phyloP scores from a whole-genome alignment of 1,140 invertebrate genomes.

The Brachionus rubens region DNA sequence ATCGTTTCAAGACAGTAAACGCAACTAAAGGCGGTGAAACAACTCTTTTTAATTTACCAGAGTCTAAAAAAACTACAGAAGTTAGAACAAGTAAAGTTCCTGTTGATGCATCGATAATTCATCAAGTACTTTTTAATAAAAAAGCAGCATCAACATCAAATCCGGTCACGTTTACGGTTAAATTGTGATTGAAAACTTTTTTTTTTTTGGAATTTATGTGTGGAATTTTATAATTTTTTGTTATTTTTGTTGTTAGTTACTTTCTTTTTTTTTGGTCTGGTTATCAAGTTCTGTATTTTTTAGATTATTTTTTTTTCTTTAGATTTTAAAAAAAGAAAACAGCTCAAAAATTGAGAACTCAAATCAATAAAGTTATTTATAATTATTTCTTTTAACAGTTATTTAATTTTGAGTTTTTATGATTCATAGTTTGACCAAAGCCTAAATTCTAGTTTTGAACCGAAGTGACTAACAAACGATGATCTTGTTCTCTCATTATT shows the following conservation, averaged over 20 bases:
- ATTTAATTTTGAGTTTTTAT: no score
- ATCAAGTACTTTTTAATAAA: conserved; percentile 54
- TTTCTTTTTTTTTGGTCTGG: no score
- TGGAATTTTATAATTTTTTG: background rate
- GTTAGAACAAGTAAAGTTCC: conserved; percentile 26
- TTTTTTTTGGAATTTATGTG: background rate
- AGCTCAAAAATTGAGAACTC: no score
- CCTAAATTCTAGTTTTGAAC: no score
- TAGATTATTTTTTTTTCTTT: no score
- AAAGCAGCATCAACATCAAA: conserved; percentile 40
- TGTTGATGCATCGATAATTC: conserved; percentile 51
- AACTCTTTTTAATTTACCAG: conserved; percentile 3
- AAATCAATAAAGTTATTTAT: no score
- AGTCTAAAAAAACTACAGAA: conserved; percentile 47
- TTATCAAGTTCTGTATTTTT: no score
- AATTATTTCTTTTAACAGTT: no score
- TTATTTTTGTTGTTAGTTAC: background rate
- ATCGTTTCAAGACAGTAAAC: conserved; percentile 12
- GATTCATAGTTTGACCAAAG: no score
- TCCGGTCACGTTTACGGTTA: conserved; percentile 54
- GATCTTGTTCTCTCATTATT: no score
- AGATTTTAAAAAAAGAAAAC: no score
- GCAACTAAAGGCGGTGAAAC: background rate
- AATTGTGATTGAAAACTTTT: conserved; percentile 40
- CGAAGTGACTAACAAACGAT: no score